Evolutionary conservation across 2,113 vertebrate genomes (phyloP), one percentile per base, ranked within the genome.

Genomic region (Dicaeum eximium): DNA sequence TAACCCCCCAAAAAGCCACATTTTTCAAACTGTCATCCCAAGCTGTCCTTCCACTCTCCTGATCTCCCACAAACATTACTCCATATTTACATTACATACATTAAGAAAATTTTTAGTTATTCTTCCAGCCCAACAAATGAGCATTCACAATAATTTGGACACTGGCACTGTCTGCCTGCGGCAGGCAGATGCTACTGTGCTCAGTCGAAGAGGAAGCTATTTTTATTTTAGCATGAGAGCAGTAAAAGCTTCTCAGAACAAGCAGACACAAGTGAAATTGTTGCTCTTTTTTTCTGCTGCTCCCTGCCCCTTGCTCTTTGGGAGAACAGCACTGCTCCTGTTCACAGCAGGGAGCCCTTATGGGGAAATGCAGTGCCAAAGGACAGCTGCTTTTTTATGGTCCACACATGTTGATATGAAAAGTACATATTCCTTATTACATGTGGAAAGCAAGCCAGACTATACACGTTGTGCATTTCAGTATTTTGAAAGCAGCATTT

Each of bases 1-100:
- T 30, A 69, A 92, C 22, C 37, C 6, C 33, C 13, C 2, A 27
- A 30, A 69, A 47, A 86, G 42, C 12, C 51, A 40, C 74, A 92
- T 91, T 81, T 92, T 93, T 93, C 84, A 75, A 79, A 72, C 58
- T 81, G 75, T 58, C 89, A 86, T 38, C 70, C 81, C 77, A 62
- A 42, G 61, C 62, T 93, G 73, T 44, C 65, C 51, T 28, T 38
- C 27, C 0, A 0, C 53, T 65, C 48, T 87, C 77, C 42, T 78
- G 18, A 75, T 66, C 86, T 67, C 23, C 37, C 84, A 62, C 37
- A 30, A 72, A 50, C 0, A 2, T 66, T 28, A 84, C 40, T 83
- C 62, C 5, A 1, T 64, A 72, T 71, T 94, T 86, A 67, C 10
- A 85, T 61, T 74, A 67, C 13, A 42, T 66, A 30, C 15, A 3